These are phyloP conservation scores for Zaprionus lachaisei DNA, from an alignment of 1,140 invertebrate species.

Conservation along the genomic window DNA sequence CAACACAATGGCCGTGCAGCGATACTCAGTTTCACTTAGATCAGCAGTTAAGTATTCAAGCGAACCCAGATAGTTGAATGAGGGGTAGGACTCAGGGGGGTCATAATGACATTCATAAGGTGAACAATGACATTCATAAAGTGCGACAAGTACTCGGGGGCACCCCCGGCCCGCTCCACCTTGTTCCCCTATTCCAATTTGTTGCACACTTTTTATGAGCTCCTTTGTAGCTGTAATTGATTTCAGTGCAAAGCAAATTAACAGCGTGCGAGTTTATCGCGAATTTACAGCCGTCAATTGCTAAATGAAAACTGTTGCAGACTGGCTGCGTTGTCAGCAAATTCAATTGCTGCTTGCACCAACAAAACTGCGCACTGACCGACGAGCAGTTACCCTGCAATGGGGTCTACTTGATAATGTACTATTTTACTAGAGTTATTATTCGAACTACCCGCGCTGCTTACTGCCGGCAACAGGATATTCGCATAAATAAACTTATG, in stretches of 20 bases:
- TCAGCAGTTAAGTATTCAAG: too few relatives aligned
- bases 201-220: slow-evolving; percentile 12
- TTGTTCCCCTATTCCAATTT: neutral
- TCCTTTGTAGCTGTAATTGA: slow-evolving; percentile 42
- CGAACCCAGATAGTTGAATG: too few relatives aligned
- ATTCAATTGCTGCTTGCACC: slow-evolving; percentile 52
- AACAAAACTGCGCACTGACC: neutral
- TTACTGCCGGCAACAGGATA: neutral
- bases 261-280: slow-evolving; percentile 59
- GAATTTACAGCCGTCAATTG: slow-evolving; percentile 55
- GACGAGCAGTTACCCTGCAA: slow-evolving; percentile 5
- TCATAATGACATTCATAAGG: too few relatives aligned
- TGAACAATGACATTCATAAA: neutral
- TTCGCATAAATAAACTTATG: slow-evolving; percentile 13
- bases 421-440: too few relatives aligned
- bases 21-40: too few relatives aligned
- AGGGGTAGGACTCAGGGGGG: too few relatives aligned
- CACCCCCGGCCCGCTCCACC: neutral
- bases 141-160: neutral
- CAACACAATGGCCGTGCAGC: too few relatives aligned
- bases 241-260: slow-evolving; percentile 63
- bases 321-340: slow-evolving; percentile 48
- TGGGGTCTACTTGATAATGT: too few relatives aligned
- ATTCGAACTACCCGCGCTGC: too few relatives aligned
- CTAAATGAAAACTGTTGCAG: slow-evolving; percentile 54